A percentile compares a stretch with the other conserved stretches of the same genome.
Conservation (phyloP, 2,797 vertebrate genomes). For the Tokudaia tokunoshimensis region DNA sequence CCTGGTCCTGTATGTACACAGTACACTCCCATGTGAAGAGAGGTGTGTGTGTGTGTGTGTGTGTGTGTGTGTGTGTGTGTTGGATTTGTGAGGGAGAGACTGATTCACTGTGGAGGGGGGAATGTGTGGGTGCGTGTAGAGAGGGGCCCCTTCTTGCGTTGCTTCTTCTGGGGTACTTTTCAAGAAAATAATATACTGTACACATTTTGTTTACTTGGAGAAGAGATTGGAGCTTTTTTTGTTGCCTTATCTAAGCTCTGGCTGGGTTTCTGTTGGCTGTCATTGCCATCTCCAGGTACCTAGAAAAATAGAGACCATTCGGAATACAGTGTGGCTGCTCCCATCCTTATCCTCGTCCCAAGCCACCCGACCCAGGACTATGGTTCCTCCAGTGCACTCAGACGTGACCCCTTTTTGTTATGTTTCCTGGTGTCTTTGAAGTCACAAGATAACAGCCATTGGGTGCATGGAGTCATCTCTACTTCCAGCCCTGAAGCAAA, state of each 20-base stretch:
- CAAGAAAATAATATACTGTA: slow-evolving; percentile 82
- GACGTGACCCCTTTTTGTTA: slow-evolving; percentile 64
- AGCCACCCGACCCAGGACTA: slow-evolving; percentile 57
- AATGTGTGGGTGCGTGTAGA: slow-evolving; percentile 56
- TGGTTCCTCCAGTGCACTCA: slow-evolving; percentile 37
- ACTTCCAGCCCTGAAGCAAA: slow-evolving; percentile 82
- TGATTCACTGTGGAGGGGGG: slow-evolving; percentile 77
- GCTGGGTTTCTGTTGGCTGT: slow-evolving; percentile 89
- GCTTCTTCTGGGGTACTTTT: slow-evolving; percentile 81
- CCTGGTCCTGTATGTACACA: slow-evolving; percentile 84
- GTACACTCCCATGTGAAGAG: slow-evolving; percentile 50
- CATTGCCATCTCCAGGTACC: slow-evolving; percentile 85
- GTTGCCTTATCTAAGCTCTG: slow-evolving; percentile 92
- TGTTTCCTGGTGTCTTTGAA: slow-evolving; percentile 81
- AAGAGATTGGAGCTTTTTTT: slow-evolving; percentile 89
- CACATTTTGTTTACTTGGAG: slow-evolving; percentile 88
- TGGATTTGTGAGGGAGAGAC: slow-evolving; percentile 71
- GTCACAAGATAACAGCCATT: slow-evolving; percentile 83
- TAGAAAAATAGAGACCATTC: slow-evolving; percentile 76
- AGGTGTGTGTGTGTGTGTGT: slow-evolving; percentile 66
- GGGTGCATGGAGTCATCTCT: slow-evolving; percentile 77
- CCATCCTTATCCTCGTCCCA: slow-evolving; percentile 1
- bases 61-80: slow-evolving; percentile 66
- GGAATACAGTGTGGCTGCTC: slow-evolving; percentile 39
- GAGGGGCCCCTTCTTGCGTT: slow-evolving; percentile 78